These are phyloP conservation scores for Aphodius granarius DNA, from an alignment of 2,888 invertebrate genomes.

Conservation along the genomic window DNA sequence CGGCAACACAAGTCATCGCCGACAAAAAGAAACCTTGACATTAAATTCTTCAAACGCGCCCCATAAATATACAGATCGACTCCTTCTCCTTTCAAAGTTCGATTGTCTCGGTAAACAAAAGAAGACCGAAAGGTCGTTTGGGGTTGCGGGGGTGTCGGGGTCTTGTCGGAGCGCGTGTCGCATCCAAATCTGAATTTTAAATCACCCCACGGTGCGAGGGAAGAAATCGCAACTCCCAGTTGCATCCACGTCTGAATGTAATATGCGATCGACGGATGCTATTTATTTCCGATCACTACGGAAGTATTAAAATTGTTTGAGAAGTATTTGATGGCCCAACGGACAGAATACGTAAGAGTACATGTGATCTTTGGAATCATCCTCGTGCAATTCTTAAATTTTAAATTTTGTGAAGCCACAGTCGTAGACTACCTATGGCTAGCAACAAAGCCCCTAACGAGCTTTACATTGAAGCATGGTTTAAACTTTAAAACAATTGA, in stretches of 20 bases:
- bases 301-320: not conserved
- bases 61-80: not conserved
- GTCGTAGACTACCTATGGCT: no score
- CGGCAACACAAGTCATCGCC: not conserved
- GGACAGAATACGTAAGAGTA: not conserved
- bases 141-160: not conserved
- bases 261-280: conserved; percentile 9
- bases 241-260: conserved; percentile 7
- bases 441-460: no score
- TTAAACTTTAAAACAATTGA: not conserved
- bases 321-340: not conserved
- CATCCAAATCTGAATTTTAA: conserved; percentile 28
- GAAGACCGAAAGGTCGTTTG: conserved; percentile 6
- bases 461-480: no score
- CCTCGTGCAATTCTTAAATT: no score
- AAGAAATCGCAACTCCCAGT: not conserved
- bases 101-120: conserved; percentile 2
- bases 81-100: not conserved
- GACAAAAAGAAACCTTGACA: not conserved
- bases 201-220: conserved; percentile 7
- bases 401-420: no score
- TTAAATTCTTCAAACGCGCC: not conserved
- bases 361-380: no score
- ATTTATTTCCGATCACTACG: conserved; percentile 6
- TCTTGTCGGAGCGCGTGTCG: conserved; percentile 9